Percentiles rank a stretch among this genome's conserved stretches.
Evolutionary conservation across 2,113 vertebrate species (phyloP).

Genomic region (Ageneiosus marmoratus): DNA sequence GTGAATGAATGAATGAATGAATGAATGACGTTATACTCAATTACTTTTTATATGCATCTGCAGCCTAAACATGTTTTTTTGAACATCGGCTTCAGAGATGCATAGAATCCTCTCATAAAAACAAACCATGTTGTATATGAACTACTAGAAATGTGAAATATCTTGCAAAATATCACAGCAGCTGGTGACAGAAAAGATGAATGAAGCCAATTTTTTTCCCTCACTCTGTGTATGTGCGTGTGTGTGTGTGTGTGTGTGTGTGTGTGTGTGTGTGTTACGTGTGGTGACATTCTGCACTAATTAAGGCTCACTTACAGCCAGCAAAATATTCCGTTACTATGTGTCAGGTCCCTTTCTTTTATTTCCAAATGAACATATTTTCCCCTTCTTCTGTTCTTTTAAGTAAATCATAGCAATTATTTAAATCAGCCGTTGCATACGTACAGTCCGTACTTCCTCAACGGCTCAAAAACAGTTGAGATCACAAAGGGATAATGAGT

Average conservation of each 20-base stretch:
- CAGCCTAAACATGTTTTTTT: neutral
- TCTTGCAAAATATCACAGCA: neutral
- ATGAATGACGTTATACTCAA: too few relatives aligned
- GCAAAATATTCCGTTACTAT: constrained; percentile 62
- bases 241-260: constrained; percentile 13
- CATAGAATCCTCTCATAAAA: neutral
- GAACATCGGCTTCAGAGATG: neutral
- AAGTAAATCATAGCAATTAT: constrained; percentile 79
- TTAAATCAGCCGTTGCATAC: constrained; percentile 69
- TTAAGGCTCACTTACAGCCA: constrained; percentile 69
- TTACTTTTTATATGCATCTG: neutral
- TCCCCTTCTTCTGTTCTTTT: constrained; percentile 72
- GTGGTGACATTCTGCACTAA: constrained; percentile 64
- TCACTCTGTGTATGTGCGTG: constrained; percentile 13
- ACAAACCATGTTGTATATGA: neutral
- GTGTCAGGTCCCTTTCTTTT: constrained; percentile 67
- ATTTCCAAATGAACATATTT: constrained; percentile 75
- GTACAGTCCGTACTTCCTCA: constrained; percentile 55
- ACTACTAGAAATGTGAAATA: neutral
- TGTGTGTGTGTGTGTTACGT: neutral
- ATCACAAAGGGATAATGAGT: constrained; percentile 68
- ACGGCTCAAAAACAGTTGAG: constrained; percentile 62
- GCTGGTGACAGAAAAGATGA: constrained; percentile 6
- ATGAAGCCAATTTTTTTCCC: neutral
- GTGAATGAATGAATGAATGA: too few relatives aligned